phyloP scores from a whole-genome alignment of 2,888 invertebrate species.

The Drosophila anceps region DNA sequence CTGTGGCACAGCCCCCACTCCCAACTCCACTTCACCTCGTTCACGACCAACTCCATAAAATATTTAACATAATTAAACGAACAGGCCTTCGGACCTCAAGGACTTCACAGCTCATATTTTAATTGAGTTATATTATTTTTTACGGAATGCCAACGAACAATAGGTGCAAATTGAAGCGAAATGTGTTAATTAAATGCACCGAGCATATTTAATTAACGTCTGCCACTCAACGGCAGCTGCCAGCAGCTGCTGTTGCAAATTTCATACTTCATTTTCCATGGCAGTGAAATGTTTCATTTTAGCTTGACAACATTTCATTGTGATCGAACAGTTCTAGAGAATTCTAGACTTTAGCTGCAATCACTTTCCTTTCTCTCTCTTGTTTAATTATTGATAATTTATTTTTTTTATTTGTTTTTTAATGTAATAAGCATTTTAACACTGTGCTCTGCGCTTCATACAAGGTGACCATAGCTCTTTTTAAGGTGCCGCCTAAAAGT shows the following conservation, averaged over 20 bases:
- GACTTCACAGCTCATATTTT: constrained; percentile 37
- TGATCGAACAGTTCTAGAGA: neutral
- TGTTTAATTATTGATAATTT: too few species aligned
- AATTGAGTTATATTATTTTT: constrained; percentile 53
- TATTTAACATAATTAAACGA: constrained; percentile 41
- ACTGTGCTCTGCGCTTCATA: too few species aligned
- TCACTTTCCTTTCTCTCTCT: neutral
- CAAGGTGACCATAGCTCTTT: neutral
- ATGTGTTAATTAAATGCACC: constrained; percentile 43
- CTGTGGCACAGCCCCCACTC: neutral
- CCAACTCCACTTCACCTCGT: neutral
- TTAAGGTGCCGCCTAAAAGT: constrained; percentile 1
- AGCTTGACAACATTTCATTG: neutral
- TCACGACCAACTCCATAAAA: constrained; percentile 35
- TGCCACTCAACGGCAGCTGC: neutral
- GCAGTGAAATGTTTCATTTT: neutral
- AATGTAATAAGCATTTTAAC: too few species aligned
- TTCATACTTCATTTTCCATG: neutral
- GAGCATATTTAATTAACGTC: constrained; percentile 21
- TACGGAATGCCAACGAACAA: constrained; percentile 29
- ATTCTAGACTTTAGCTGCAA: too few species aligned
- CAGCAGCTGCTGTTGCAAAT: neutral
- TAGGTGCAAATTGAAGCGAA: constrained; percentile 33
- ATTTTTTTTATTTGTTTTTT: too few species aligned
- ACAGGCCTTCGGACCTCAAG: constrained; percentile 3